Evolutionary conservation across 2,113 vertebrate species (phyloP), one percentile per base, ranked within the genome.

Genomic region (Steatornis caripensis): DNA sequence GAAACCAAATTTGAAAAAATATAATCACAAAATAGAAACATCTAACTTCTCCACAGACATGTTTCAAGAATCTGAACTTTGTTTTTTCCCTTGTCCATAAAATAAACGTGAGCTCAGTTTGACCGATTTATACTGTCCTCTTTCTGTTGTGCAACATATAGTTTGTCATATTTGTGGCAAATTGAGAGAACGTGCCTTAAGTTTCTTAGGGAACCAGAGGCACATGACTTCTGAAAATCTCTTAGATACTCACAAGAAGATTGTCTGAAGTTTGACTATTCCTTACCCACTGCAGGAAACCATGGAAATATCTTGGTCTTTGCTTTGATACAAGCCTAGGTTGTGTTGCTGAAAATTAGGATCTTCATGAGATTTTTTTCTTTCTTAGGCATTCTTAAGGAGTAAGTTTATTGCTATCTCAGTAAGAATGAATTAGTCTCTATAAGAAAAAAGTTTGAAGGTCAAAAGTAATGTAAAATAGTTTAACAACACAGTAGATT

Each of bases 141-240:
- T 43, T 84, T 39, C n/a, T 69, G 34, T 36, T 48, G 7, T 19
- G 30, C 36, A 51, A 30, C 0, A 0, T n/a, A 37, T 1, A 43
- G 27, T 15, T 61, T 10, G 14, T 80, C 36, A 15, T 29, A 62
- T 62, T 62, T 83, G 43, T 68, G 16, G 7, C 45, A 83, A 18
- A 84, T 46, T 8, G 11, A 76, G 2, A 74, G 6, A 70, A 64
- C 1, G 16, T 4, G 3, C 17, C 11, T 70, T 22, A 53, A 19
- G 18, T 49, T 83, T 61, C 43, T 79, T n/a, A 57, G 36, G 16
- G 12, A 74, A 55, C 2, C 16, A 71, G 18, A 85, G 9, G 15
- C 7, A 55, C 6, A 16, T 0, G 3, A 21, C 22, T 79, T 90
- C 62, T 64, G 39, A 41, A 92, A 83, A 86, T 53, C 39, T 79